Base-by-base conservation (phyloP, 2,113 vertebrate species). In the Platichthys flesus region DNA sequence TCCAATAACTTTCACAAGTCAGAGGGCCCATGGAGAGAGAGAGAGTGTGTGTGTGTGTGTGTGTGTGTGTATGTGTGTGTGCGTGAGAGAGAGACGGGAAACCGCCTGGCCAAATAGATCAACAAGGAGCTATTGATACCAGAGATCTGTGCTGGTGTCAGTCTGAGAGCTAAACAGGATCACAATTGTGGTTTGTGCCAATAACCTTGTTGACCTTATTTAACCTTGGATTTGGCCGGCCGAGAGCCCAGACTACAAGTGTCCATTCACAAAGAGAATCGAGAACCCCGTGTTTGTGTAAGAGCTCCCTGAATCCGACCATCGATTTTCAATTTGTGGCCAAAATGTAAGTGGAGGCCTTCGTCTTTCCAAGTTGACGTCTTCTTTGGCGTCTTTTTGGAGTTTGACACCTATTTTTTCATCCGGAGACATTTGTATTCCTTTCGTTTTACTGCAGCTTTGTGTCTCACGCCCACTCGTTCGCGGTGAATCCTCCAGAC, bases 1-100 rank as follows among this genome's bases (percentile, higher is more conserved):
- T 89, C 89, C 84, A 90, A 91, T 92, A 92, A 92, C 80, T 90
- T 92, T 91, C 86, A 84, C 90, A 87, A 91, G 88, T 88, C 79
- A 79, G 69, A 85, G 79, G 79, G 82, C 83, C 65, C 54, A 75
- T 60, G 59, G 67, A 62, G 74, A 26, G 57, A 69, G 64, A 18
- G 49, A 8, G 49, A 15, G 42, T 45, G 42, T 45, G 42, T 14
- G 42, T 45, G 49, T 45, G 42, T 45, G 42, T 45, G 42, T 45
- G 42, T 45, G 42, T 45, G 42, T 45, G 42, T 45, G 13, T 15
- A 13, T 15, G 13, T 7, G 52, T 59, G 78, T 65, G 60, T 20
- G 74, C 55, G 49, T 2, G 3, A 35, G 52, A 56, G 78, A 54
- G 83, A 68, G 85, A 80, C 59, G 42, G 66, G 74, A 80, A 76